A percentile compares a stretch with the other conserved stretches of the same genome.
phyloP scores from a whole-genome alignment of 1,140 invertebrate species.

The Octopus sinensis region DNA sequence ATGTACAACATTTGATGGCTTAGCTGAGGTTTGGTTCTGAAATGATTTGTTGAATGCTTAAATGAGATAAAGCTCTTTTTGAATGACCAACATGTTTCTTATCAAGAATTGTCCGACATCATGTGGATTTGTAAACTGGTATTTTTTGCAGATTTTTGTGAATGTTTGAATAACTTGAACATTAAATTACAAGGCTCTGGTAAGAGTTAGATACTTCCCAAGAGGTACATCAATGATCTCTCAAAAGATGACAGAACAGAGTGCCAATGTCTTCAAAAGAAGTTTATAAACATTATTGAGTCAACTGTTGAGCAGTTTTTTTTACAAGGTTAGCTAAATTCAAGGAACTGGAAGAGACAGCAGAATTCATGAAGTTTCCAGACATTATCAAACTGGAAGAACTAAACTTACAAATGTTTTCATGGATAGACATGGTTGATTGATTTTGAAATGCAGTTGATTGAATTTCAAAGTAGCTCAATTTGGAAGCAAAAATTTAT shows the following conservation, averaged over 20 bases:
- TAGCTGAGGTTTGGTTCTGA: constrained; percentile 1
- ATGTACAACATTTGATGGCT: constrained; percentile 5
- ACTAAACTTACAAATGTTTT: not conserved
- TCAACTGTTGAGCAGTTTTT: not conserved
- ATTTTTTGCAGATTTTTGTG: not conserved
- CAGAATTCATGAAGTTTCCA: not conserved
- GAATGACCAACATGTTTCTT: not conserved
- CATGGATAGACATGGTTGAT: not conserved
- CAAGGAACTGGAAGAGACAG: not conserved
- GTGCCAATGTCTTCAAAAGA: not conserved
- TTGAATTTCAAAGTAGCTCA: constrained; percentile 1
- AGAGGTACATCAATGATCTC: not conserved
- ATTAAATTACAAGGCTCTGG: no score
- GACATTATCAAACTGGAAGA: not conserved
- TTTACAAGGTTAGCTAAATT: not conserved
- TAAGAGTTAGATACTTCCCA: not conserved
- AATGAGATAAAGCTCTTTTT: not conserved
- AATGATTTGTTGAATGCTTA: constrained; percentile 2
- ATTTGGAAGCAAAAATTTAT: not conserved
- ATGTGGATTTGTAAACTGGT: constrained; percentile 1
- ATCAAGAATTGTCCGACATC: not conserved
- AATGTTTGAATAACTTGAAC: not conserved
- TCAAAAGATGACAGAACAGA: not conserved
- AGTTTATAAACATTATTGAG: no score
- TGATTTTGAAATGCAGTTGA: not conserved